Base-by-base conservation (phyloP, 2,113 vertebrate species). In the Lepidothrix coronata region DNA sequence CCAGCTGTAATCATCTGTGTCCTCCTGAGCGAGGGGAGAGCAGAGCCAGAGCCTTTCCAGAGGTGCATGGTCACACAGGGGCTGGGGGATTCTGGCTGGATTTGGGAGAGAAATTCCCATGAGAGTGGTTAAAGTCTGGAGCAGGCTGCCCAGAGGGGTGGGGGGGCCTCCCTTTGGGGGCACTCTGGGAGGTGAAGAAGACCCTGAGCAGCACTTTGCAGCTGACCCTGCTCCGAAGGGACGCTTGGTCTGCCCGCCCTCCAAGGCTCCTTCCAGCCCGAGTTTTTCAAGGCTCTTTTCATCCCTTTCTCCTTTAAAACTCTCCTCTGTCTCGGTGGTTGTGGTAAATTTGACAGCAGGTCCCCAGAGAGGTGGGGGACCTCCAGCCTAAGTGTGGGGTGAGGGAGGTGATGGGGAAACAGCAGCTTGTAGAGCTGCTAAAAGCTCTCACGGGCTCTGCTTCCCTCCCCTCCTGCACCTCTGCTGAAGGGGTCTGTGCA, bases 381-480 rank as follows among this genome's bases (percentile, higher is more conserved):
- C 37, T 23, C 10, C 44, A 14, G 14, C 16, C 23, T 3, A 61
- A 5, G 33, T 21, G 54, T 22, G 58, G 81, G 48, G 11, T 3
- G 4, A 63, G 75, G 74, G 48, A 51, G 76, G 43, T 12, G 62
- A 4, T 24, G 78, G 31, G 52, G 70, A 8, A 8, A 2, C 14
- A 28, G 25, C 5, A 0, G 16, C 59, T 11, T 28, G 14, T 17
- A 1, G 58, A 39, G n/a, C 28, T 71, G 74, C 74, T 58, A 1
- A 6, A 16, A 65, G 80, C 54, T 62, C 1, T 10, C 3, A 0
- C 0, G 2, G n/a, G 17, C 44, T 1, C 51, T 14, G 51, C 44
- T 43, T 39, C 54, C 63, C 55, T 30, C 5, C 4, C 14, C 24
- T 14, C 43, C 62, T 30, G 4, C 2, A 3, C 17, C 52, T 30